Base-by-base conservation (phyloP, 2,888 invertebrate species). In the Seira ritae region DNA sequence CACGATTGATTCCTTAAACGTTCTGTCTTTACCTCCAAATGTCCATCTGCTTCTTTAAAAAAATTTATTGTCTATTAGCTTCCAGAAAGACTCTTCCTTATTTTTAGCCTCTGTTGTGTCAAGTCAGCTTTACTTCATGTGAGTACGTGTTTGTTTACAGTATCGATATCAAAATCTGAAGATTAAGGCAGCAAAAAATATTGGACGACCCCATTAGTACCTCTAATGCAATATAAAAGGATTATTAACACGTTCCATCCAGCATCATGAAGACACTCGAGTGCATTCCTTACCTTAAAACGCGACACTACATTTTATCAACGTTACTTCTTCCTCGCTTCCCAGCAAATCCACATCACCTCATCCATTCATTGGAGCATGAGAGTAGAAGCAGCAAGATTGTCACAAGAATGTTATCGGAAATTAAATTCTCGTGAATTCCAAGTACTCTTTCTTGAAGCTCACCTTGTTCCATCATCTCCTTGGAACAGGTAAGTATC, bases 241-340 rank as follows among this genome's bases (percentile, higher is more conserved):
- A 42, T 83, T 73, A 83, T 83, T 78, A 83, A 78, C 83, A 83
- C 83, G 72, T 73, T 78, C 24, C 23, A 24, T 8, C 15, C 23
- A 66, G n/a, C 67, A 22, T 24, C 67, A 67, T 65, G 68, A 23
- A 23, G 46, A 19, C 42, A 46, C 42, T 37, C 46, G 23, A 50
- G 50, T 50, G 50, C 50, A 50, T 50, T 50, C 50, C 50, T 50
- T 12, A 2, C 50, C 12, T 15, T 50, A 15, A 50, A 50, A 15
- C 67, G n/a, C 23, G 3, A 65, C 2, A 67, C 20, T 3, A 20
- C 31, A 10, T n/a, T 31, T 15, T 6, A 67, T 20, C 20, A 15
- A 23, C 60, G n/a, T n/a, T 19, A n/a, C 60, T 60, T 60, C n/a
- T 50, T 12, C 71, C 60, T 20, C 50, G 17, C 60, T 69, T 50